phyloP scores from a whole-genome alignment of 2,888 invertebrate genomes.

The Macrophya alboannulata region DNA sequence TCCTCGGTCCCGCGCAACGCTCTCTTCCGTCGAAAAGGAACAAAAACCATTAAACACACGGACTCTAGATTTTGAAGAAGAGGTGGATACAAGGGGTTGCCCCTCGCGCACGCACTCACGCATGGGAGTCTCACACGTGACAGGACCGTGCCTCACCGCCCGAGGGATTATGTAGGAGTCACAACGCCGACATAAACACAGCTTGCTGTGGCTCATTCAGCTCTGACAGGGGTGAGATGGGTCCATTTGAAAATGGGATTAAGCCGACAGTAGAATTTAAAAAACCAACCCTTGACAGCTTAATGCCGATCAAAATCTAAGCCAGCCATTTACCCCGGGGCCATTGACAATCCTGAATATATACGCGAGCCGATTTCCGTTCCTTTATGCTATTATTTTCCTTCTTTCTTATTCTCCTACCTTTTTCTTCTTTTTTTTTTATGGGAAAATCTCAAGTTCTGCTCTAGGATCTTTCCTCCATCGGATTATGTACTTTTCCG shows the following conservation, averaged over 20 bases:
- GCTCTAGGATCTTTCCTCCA: not conserved
- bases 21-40: conserved; percentile 50
- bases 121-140: conserved; percentile 39
- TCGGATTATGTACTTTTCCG: not conserved
- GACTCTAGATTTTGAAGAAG: conserved; percentile 53
- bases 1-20: not conserved
- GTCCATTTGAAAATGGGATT: conserved; percentile 74
- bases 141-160: conserved; percentile 44
- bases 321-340: conserved; percentile 72
- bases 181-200: conserved; percentile 73
- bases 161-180: conserved; percentile 69
- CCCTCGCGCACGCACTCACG: conserved; percentile 60
- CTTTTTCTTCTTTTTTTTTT: conserved; percentile 26
- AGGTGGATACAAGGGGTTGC: conserved; percentile 64
- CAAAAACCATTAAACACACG: conserved; percentile 31
- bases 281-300: conserved; percentile 77
- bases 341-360: conserved; percentile 53
- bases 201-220: conserved; percentile 64
- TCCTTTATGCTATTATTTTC: conserved; percentile 15
- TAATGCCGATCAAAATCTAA: conserved; percentile 77
- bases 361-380: conserved; percentile 56
- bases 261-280: conserved; percentile 72
- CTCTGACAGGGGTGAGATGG: conserved; percentile 72
- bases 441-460: not conserved
- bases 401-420: conserved; percentile 55